Percentiles rank a stretch among this genome's conserved stretches.
Conservation (phyloP, 2,797 vertebrate species). For the Chrosomus eos region DNA sequence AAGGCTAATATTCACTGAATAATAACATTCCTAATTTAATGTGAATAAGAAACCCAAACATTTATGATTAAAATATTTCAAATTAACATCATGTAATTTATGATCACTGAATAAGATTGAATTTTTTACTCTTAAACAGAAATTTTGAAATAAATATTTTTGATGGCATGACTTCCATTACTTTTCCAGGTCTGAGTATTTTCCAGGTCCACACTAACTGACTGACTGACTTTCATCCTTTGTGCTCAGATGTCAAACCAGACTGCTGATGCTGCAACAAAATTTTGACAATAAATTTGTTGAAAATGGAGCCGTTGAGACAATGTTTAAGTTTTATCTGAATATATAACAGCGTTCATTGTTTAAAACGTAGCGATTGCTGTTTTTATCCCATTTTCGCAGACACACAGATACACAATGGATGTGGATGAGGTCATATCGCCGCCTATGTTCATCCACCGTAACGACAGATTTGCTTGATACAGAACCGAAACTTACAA, state of each 20-base stretch:
- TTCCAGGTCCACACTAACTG: neutral
- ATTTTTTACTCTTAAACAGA: neutral
- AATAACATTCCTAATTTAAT: neutral
- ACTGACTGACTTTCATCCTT: slow-evolving; percentile 46
- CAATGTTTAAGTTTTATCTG: neutral
- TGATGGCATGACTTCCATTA: neutral
- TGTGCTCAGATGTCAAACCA: slow-evolving; percentile 35
- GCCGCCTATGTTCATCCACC: slow-evolving; percentile 24
- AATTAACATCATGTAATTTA: neutral
- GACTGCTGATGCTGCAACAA: slow-evolving; percentile 33
- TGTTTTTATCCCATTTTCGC: neutral
- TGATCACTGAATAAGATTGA: neutral
- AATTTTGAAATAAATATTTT: neutral
- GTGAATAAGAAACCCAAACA: neutral
- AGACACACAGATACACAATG: slow-evolving; percentile 23
- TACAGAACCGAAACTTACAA: slow-evolving; percentile 18
- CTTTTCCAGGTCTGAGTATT: neutral
- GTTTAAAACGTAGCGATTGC: neutral
- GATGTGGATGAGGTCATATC: slow-evolving; percentile 5
- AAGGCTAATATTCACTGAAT: neutral
- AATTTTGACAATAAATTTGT: neutral
- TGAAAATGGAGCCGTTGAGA: neutral
- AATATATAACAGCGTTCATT: neutral
- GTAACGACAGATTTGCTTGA: neutral
- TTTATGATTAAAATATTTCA: neutral